Conservation (phyloP, 2,888 invertebrate genomes). For the Alviniconcha strummeri region DNA sequence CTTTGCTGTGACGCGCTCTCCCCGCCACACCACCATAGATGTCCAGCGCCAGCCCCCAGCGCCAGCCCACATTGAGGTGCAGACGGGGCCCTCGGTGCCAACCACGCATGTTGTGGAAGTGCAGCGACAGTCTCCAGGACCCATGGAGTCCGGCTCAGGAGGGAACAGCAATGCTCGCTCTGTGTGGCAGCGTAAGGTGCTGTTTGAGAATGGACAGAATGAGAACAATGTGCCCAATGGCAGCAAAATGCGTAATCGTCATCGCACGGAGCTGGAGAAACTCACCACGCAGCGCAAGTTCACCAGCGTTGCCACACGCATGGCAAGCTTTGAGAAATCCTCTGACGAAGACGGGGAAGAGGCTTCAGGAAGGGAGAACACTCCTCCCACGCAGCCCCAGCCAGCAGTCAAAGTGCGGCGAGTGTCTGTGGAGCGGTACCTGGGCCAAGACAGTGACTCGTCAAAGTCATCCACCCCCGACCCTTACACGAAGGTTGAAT, state of each 20-base stretch:
- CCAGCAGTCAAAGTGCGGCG: conserved; percentile 48
- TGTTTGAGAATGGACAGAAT: conserved; percentile 59
- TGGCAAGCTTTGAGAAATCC: conserved; percentile 68
- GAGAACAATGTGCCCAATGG: conserved; percentile 44
- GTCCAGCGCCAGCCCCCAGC: conserved; percentile 43
- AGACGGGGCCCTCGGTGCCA: conserved; percentile 34
- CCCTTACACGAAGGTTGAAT: conserved; percentile 37
- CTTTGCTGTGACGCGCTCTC: conserved; percentile 61
- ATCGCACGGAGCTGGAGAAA: conserved; percentile 64
- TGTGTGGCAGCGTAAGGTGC: conserved; percentile 63
- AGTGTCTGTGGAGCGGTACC: conserved; percentile 44
- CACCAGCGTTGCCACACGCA: conserved; percentile 66
- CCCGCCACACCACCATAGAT: conserved; percentile 55
- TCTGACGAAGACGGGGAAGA: conserved; percentile 37
- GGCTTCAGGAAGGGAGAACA: conserved; percentile 37
- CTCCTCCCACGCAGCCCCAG: conserved; percentile 34
- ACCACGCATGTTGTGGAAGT: conserved; percentile 8
- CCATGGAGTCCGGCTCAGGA: not conserved
- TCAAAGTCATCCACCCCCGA: conserved; percentile 41
- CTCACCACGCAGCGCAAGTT: conserved; percentile 74
- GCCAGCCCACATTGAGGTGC: conserved; percentile 52
- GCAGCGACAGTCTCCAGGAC: conserved; percentile 8
- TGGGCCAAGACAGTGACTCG: conserved; percentile 35
- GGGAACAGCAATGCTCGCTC: conserved; percentile 40
- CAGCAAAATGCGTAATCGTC: conserved; percentile 46